These are phyloP conservation scores for Campaea margaritaria DNA, from an alignment of 2,888 invertebrate species.

Conservation along the genomic window DNA sequence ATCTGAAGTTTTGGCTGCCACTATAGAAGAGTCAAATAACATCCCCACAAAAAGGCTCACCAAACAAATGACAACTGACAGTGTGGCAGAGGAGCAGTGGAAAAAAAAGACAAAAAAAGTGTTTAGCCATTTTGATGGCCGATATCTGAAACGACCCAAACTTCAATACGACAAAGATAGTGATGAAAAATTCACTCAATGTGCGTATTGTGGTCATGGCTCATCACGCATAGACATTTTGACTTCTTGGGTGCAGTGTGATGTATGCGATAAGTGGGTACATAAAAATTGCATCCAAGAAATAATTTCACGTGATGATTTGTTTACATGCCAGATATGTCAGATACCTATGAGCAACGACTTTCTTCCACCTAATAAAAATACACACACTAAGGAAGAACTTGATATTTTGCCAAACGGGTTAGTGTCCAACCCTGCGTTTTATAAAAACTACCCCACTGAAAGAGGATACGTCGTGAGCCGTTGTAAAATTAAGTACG, in stretches of 20 bases:
- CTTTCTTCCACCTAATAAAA: no score
- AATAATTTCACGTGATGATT: no score
- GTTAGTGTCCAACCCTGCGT: no score
- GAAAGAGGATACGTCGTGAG: neutral
- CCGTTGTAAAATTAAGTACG: neutral
- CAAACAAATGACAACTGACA: slow-evolving; percentile 2
- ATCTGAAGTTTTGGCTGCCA: slow-evolving; percentile 8
- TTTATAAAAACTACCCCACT: no score
- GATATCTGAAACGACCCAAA: no score
- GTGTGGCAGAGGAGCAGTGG: slow-evolving; percentile 2
- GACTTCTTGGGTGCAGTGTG: slow-evolving; percentile 8
- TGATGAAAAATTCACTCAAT: slow-evolving; percentile 8
- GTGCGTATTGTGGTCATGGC: slow-evolving; percentile 5
- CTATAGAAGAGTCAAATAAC: slow-evolving; percentile 3
- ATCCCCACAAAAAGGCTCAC: slow-evolving; percentile 9
- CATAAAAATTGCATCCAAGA: neutral
- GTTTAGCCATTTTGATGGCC: slow-evolving; percentile 10
- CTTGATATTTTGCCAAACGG: no score
- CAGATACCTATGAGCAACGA: no score
- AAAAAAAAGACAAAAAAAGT: slow-evolving; percentile 2
- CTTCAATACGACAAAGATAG: no score
- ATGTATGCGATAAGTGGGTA: slow-evolving; percentile 6
- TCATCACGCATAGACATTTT: slow-evolving; percentile 3
- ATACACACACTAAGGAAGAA: no score
- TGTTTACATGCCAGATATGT: no score